These are phyloP conservation scores for Hypomecis punctinalis DNA, from an alignment of 2,888 invertebrate species.

Conservation along the genomic window DNA sequence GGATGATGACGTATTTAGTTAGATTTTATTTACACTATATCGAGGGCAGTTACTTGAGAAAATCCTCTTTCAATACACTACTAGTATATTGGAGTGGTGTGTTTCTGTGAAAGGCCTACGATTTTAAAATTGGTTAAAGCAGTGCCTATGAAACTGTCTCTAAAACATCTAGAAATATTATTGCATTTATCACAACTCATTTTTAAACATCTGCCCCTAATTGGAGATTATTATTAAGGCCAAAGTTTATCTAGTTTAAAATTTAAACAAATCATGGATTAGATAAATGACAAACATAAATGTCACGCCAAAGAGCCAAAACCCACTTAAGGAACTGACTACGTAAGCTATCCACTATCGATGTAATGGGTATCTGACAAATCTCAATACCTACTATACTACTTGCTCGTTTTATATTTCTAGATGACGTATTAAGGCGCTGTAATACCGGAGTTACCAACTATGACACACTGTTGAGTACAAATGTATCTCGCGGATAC, in stretches of 20 bases:
- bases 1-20: too few species aligned
- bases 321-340: too few species aligned
- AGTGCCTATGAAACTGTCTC: background rate
- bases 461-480: too few species aligned
- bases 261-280: background rate
- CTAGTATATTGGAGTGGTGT: background rate
- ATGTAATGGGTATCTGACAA: too few species aligned
- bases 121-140: too few species aligned
- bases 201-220: background rate
- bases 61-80: background rate
- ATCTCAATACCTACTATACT: too few species aligned
- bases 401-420: too few species aligned
- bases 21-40: slow-evolving; percentile 9
- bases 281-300: background rate
- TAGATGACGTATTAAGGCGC: too few species aligned
- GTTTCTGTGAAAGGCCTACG: background rate
- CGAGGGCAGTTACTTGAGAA: background rate
- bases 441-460: too few species aligned
- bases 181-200: slow-evolving; percentile 31
- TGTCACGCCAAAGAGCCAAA: background rate
- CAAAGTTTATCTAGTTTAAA: background rate
- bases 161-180: slow-evolving; percentile 23
- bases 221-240: background rate
- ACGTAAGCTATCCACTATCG: too few species aligned
- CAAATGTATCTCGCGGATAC: too few species aligned